phyloP scores from a whole-genome alignment of 2,797 vertebrate genomes.

The Gobio occitaniae region DNA sequence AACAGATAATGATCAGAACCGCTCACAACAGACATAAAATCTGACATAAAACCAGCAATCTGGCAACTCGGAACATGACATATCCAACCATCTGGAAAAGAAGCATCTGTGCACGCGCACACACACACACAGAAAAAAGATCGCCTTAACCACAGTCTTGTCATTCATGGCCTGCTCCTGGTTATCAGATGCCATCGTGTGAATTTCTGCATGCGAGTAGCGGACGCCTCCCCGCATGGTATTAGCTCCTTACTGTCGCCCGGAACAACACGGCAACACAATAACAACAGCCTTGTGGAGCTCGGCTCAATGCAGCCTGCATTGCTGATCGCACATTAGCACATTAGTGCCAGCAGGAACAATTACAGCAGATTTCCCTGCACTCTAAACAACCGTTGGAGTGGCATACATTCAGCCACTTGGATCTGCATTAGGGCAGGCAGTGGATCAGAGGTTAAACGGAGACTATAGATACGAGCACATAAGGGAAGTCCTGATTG shows the following conservation, averaged over 20 bases:
- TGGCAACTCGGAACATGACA: conserved; percentile 46
- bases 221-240: conserved; percentile 73
- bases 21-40: conserved; percentile 46
- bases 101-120: conserved; percentile 8
- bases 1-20: conserved; percentile 56
- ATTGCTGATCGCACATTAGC: conserved; percentile 77
- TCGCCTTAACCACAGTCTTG: conserved; percentile 72
- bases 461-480: background rate
- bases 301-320: conserved; percentile 61
- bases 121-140: conserved; percentile 31
- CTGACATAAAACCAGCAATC: conserved; percentile 55
- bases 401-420: conserved; percentile 40
- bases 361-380: conserved; percentile 42
- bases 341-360: conserved; percentile 64
- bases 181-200: conserved; percentile 64
- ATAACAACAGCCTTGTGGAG: conserved; percentile 67
- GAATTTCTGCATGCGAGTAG: conserved; percentile 60
- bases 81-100: conserved; percentile 53
- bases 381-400: conserved; percentile 29
- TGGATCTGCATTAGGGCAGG: background rate
- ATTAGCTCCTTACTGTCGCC: conserved; percentile 72
- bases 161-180: conserved; percentile 74
- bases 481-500: background rate
- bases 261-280: conserved; percentile 68
- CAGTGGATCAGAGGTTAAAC: conserved; percentile 11